phyloP scores from a whole-genome alignment of 2,113 vertebrate species.

The Progne subis region DNA sequence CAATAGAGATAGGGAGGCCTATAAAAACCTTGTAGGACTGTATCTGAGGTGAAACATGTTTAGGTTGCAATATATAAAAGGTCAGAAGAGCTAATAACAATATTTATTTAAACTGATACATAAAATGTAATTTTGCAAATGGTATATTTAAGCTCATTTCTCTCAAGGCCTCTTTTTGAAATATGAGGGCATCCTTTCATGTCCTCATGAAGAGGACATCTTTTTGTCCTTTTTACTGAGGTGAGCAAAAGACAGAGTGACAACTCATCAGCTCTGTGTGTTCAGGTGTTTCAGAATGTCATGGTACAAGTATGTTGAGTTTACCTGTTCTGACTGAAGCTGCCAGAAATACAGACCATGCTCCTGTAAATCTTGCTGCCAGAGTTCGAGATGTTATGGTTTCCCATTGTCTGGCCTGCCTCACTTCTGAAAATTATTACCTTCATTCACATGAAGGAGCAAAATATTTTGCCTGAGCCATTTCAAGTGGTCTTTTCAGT shows the following conservation, averaged over 20 bases:
- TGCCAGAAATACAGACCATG: neutral
- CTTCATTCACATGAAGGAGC: neutral
- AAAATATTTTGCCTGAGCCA: neutral
- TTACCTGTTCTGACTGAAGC: neutral
- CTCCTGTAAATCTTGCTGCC: neutral
- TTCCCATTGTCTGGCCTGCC: neutral
- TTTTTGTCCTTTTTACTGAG: neutral
- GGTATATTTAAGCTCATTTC: neutral
- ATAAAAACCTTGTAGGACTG: neutral
- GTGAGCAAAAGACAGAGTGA: neutral
- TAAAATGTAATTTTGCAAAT: neutral
- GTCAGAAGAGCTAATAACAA: neutral
- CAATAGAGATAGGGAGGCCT: neutral
- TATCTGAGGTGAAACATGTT: neutral
- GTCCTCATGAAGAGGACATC: neutral
- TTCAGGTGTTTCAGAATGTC: neutral
- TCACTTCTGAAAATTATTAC: neutral
- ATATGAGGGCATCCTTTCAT: neutral
- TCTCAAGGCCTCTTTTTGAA: neutral
- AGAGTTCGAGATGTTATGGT: neutral
- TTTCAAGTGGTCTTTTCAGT: neutral
- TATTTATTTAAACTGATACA: neutral
- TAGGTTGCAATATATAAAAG: neutral
- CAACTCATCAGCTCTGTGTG: neutral
- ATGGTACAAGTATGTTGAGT: neutral